Evolutionary conservation across 2,113 vertebrate species (phyloP), one percentile per base, ranked within the genome.

Genomic region (Malurus melanocephalus): DNA sequence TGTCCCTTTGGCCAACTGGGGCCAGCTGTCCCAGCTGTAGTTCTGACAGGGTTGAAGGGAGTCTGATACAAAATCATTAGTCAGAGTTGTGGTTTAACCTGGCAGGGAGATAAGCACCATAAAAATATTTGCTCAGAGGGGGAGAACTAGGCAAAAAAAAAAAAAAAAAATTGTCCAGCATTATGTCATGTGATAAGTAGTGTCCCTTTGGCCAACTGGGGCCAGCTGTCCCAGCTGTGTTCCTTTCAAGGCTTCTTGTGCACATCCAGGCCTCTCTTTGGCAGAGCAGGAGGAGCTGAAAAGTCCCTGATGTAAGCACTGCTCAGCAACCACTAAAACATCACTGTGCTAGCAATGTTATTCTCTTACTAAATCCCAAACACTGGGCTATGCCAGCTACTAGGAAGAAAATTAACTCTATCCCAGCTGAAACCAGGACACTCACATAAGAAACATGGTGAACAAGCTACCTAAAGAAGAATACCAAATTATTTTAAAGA

Each of bases 71-170:
- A 85, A 83, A 85, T 5, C 6, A 3, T 67, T 28, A 51, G 4
- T 79, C 14, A 64, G 9, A 60, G 10, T 19, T 52, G 19, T 26
- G n/a, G 13, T 56, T 45, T 69, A 51, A 64, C 9, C 11, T 27
- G 15, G 8, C 26, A 53, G 30, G 60, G 26, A 10, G 7, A 40
- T 35, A 48, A 42, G 6, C 6, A 14, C 5, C 12, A 17, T 18
- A 35, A 0, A 59, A 40, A 52, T 18, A 5, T 60, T 65, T 66
- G 10, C 16, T 60, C 26, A 53, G 6, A 32, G 16, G 0, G 2
- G 21, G 2, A 73, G 16, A 30, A 33, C 0, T 26, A 13, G 1
- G 21, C 10, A 11, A 16, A 10, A 26, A 55, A 18, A 13, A 30
- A 30, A 8, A 12, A 16, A 43, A 12, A 49, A 13, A 59, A 27